These are phyloP conservation scores for Papilio protenor DNA, from an alignment of 2,888 invertebrate genomes.

Conservation along the genomic window DNA sequence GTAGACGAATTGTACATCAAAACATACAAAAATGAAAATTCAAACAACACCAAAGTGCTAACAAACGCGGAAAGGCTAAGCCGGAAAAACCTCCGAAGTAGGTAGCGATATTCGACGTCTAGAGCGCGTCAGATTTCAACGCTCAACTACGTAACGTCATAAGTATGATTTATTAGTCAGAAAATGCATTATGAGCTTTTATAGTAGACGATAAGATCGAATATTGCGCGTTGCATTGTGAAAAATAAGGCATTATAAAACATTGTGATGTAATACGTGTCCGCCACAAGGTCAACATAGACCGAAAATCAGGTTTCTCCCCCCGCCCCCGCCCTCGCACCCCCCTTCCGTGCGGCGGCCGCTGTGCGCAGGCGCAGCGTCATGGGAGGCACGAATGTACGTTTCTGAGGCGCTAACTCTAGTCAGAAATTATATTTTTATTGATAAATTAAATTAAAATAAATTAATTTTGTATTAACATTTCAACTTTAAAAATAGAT, in stretches of 20 bases:
- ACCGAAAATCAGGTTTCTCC: conserved; percentile 82
- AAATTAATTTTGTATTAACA: neutral
- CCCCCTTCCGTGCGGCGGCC: conserved; percentile 51
- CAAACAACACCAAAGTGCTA: conserved; percentile 42
- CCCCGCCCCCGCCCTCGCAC: conserved; percentile 58
- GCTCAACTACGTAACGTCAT: conserved; percentile 49
- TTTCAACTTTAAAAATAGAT: neutral
- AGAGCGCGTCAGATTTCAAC: conserved; percentile 63
- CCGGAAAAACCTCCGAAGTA: conserved; percentile 78
- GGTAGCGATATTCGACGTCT: conserved; percentile 68
- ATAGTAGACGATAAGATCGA: conserved; percentile 24
- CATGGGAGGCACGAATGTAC: conserved; percentile 63
- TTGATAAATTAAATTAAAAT: neutral
- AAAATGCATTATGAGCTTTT: conserved; percentile 48
- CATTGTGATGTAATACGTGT: conserved; percentile 79
- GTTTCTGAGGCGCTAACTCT: conserved; percentile 42
- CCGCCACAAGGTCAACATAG: conserved; percentile 81
- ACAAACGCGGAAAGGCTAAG: conserved; percentile 74
- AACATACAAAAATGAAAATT: conserved; percentile 36
- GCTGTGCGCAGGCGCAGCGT: conserved; percentile 63
- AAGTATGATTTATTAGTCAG: conserved; percentile 43
- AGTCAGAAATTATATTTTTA: conserved; percentile 21
- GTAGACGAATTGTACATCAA: conserved; percentile 16
- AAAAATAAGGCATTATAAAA: conserved; percentile 72
- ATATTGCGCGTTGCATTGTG: conserved; percentile 42